Percentiles rank a stretch among this genome's conserved stretches.
phyloP scores from a whole-genome alignment of 2,797 vertebrate species.

The Trachurus trachurus region DNA sequence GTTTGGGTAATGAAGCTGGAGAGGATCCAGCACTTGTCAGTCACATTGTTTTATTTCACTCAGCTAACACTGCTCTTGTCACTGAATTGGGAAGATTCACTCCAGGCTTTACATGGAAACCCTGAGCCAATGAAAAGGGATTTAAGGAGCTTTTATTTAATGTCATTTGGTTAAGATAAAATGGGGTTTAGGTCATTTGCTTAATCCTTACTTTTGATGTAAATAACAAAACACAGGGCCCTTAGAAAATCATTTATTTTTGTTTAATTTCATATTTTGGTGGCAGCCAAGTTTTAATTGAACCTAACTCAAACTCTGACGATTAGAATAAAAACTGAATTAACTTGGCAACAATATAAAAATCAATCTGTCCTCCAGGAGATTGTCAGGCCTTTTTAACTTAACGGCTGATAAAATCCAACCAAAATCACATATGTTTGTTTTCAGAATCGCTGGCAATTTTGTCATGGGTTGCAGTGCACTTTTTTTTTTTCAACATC shows the following conservation, averaged over 20 bases:
- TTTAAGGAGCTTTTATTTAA: constrained; percentile 8
- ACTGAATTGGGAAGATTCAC: constrained; percentile 49
- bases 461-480: neutral
- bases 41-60: constrained; percentile 74
- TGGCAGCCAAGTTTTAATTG: neutral
- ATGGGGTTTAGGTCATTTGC: neutral
- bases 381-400: neutral
- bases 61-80: constrained; percentile 62
- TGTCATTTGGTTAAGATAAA: neutral
- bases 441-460: neutral
- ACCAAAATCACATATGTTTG: neutral
- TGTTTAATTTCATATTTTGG: neutral
- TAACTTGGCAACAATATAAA: neutral
- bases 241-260: neutral
- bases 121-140: neutral
- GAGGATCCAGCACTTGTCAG: constrained; percentile 68
- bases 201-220: neutral
- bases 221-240: neutral
- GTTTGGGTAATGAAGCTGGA: constrained; percentile 69
- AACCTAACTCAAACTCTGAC: neutral
- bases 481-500: neutral
- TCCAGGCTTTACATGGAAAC: constrained; percentile 39
- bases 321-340: neutral
- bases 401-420: neutral
- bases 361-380: neutral